Base-by-base conservation (phyloP, 2,797 vertebrate genomes). In the Myotis daubentonii region DNA sequence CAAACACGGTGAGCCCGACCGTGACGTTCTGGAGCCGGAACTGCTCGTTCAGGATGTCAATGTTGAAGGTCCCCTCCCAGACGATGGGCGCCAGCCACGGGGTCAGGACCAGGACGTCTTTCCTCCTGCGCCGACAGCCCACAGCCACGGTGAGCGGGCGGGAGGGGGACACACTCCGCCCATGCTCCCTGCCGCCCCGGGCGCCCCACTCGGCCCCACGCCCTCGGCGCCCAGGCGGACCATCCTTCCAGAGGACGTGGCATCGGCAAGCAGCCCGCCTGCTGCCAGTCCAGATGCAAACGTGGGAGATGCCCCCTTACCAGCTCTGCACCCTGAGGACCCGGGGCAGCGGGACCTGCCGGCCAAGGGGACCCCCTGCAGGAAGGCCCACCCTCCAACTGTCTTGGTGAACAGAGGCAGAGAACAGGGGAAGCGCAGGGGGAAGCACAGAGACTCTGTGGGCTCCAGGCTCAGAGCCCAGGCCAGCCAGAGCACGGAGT, bases 11-110 rank as follows among this genome's bases (percentile, higher is more conserved):
- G 23, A 98, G 75, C 33, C 97, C 97, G 1, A 98, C 72, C 5
- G 96, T 97, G 93, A 96, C 49, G 16, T 98, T 97, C 81, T 55
- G 81, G 30, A 74, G 80, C 85, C 70, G 74, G 95, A 97, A 98
- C 57, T 97, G 96, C 4, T 91, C 90, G 28, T 98, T 97, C 65
- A 98, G 70, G 38, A 98, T 70, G 9, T 91, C 75, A 0, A 47
- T 86, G 85, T 98, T 95, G 91, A 97, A 98, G 19, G 97, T 97
- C 25, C 97, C 97, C 30, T 98, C 97, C 98, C 98, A 98, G 28
- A 98, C 23, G 38, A 98, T 88, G 16, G 98, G 98, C 8, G 98
- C 97, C 49, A 98, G 93, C 98, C 98, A 98, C 16, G 97, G 97
- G 2, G 97, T 98, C 65, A 98, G 12, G 28, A 94, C 68, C 4